Conservation (phyloP, 2,888 invertebrate species). For the Nemapogon koenigi region DNA sequence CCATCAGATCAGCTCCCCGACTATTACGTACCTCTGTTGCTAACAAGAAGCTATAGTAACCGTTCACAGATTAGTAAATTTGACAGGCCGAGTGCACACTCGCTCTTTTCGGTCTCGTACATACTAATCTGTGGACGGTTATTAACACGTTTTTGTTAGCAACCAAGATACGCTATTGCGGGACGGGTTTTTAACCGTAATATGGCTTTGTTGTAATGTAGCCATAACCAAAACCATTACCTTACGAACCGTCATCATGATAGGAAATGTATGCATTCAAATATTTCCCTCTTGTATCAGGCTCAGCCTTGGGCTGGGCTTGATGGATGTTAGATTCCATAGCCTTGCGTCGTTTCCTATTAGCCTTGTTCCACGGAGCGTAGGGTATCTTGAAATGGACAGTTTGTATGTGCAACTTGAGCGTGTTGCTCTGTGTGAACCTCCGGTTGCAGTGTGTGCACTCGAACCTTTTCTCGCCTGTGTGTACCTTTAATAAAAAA, state of each 20-base stretch:
- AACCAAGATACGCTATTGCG: too few relatives aligned
- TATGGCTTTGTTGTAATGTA: too few relatives aligned
- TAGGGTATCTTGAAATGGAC: constrained; percentile 56
- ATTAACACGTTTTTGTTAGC: too few relatives aligned
- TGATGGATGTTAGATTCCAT: constrained; percentile 15
- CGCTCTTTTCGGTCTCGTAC: too few relatives aligned
- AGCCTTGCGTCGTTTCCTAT: constrained; percentile 28
- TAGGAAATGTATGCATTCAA: constrained; percentile 43
- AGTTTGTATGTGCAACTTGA: constrained; percentile 56
- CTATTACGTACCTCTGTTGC: too few relatives aligned
- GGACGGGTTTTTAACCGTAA: too few relatives aligned
- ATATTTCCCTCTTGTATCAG: constrained; percentile 35
- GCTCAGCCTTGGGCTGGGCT: constrained; percentile 25
- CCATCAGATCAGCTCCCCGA: too few relatives aligned
- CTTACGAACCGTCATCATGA: constrained; percentile 28
- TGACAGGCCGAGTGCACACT: too few relatives aligned
- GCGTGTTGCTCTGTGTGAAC: constrained; percentile 52
- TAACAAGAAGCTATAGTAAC: too few relatives aligned
- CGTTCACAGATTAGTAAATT: too few relatives aligned
- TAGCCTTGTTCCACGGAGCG: constrained; percentile 58
- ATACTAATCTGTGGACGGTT: too few relatives aligned
- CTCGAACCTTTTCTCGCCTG: constrained; percentile 51
- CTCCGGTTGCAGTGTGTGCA: constrained; percentile 53
- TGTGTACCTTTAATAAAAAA: constrained; percentile 36
- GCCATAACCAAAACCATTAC: too few relatives aligned